A percentile compares a stretch with the other conserved stretches of the same genome.
Evolutionary conservation across 1,140 invertebrate genomes (phyloP).

Genomic region (Dysdera silvatica): DNA sequence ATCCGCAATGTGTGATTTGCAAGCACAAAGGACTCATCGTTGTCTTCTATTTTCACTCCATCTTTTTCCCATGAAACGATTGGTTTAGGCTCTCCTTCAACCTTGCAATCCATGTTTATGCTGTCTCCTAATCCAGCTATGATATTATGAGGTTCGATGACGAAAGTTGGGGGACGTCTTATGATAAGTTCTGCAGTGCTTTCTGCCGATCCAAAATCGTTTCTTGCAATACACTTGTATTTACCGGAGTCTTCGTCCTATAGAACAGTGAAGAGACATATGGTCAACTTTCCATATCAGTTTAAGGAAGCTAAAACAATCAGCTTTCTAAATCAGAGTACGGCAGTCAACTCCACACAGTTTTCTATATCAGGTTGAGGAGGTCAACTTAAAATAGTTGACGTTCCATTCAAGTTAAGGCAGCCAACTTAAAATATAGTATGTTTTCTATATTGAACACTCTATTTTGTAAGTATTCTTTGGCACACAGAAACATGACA

Average conservation of each 20-base stretch:
- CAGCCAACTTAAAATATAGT: too few relatives aligned
- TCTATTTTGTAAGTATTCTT: too few relatives aligned
- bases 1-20: conserved; percentile 45
- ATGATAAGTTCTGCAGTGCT: conserved; percentile 8
- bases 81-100: conserved; percentile 42
- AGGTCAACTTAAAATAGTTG: too few relatives aligned
- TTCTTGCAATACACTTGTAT: conserved; percentile 53
- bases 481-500: too few relatives aligned
- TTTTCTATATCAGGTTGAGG: too few relatives aligned
- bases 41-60: conserved; percentile 30
- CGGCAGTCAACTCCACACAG: background rate
- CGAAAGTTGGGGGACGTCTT: conserved; percentile 37
- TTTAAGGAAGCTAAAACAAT: background rate
- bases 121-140: conserved; percentile 38
- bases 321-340: background rate
- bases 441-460: too few relatives aligned
- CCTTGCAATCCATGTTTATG: conserved; percentile 43
- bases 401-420: too few relatives aligned
- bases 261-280: conserved; percentile 68
- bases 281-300: background rate
- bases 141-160: conserved; percentile 39
- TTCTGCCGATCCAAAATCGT: conserved; percentile 28
- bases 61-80: conserved; percentile 42
- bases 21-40: conserved; percentile 40
- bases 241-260: conserved; percentile 65